Evolutionary conservation across 1,140 invertebrate species (phyloP), one percentile per base, ranked within the genome.

Genomic region (Drosophila cardini): DNA sequence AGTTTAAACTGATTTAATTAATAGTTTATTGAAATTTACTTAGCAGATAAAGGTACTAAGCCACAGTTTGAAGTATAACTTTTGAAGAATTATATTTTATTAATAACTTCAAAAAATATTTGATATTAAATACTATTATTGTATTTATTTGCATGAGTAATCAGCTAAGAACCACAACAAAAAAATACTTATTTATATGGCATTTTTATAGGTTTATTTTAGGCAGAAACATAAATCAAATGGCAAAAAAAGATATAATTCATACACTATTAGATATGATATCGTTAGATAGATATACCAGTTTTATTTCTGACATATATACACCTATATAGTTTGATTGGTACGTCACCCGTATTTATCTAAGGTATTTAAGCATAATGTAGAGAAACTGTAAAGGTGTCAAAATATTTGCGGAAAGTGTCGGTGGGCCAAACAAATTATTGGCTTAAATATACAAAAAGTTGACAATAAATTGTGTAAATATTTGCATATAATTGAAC

Each of bases 401-500:
- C 58, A 85, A 85, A 81, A 65, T 71, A 53, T 70, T 82, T 78
- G 9, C 61, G 52, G n/a, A 65, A 57, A 72, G 52, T 15, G 34
- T 26, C 60, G 43, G 34, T 40, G 4, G 36, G 11, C 48, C 46
- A 32, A 32, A 56, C 38, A 72, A 56, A 46, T 61, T 50, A 67
- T 72, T 61, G 69, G 40, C 13, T 13, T 11, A 38, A 9, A 75
- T 61, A 64, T 58, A 58, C 32, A 34, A 52, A 18, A 38, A 55
- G 52, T 55, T 57, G 74, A n/a, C 48, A 86, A 85, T 78, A 45
- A 50, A 26, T 58, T 34, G 60, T 38, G 58, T 40, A 78, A 82
- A 86, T 85, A 76, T 85, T 85, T 71, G 58, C 21, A 63, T 65
- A 45, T 70, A 78, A 86, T 86, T 72, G 52, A 77, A 62, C n/a